Base-by-base conservation (phyloP, 2,797 vertebrate genomes). In the Coilia nasus region DNA sequence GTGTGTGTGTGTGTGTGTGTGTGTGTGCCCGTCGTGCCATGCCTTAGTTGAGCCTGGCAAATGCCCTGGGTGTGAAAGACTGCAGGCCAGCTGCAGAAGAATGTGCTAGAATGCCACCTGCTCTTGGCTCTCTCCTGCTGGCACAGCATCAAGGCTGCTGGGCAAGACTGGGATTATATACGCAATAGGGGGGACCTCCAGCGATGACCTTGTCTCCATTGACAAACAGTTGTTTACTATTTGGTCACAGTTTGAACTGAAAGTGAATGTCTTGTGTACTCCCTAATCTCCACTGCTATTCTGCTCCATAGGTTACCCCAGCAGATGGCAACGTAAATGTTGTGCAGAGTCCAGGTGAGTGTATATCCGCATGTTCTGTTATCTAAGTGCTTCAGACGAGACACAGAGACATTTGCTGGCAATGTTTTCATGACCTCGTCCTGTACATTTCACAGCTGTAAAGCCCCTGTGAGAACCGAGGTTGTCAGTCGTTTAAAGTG, bases 331-430 rank as follows among this genome's bases (percentile, higher is more conserved):
- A 86, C 85, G 82, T 87, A 60, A 90, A 91, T 81, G 86, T 88
- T 57, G 71, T 91, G 28, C 89, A 91, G 87, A 91, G 86, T 90
- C 87, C 90, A 87, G 91, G 91, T 92, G 88, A 35, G 83, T 84
- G 50, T 10, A 56, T 41, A 6, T 75, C 28, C 15, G 31, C 15
- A 10, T 3, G n/a, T 41, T 28, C 1, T 31, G 25, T 71, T 71
- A 14, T 41, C 21, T 62, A 3, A 71, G 31, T 41, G 28, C 15
- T 41, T 75, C 15, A 75, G 31, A 75, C 14, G 17, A 3, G 6
- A 75, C 64, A 28, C 64, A 35, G 64, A 47, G 4, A 31, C 64
- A 19, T 35, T 75, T 75, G 31, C 2, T 35, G 31, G 12, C 15
- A 19, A 4, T 75, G 31, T 75, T 35, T 75, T 75, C 15, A 35